Percentiles rank a stretch among this genome's conserved stretches.
Conservation (phyloP, 2,113 vertebrate species). For the Lophius piscatorius region DNA sequence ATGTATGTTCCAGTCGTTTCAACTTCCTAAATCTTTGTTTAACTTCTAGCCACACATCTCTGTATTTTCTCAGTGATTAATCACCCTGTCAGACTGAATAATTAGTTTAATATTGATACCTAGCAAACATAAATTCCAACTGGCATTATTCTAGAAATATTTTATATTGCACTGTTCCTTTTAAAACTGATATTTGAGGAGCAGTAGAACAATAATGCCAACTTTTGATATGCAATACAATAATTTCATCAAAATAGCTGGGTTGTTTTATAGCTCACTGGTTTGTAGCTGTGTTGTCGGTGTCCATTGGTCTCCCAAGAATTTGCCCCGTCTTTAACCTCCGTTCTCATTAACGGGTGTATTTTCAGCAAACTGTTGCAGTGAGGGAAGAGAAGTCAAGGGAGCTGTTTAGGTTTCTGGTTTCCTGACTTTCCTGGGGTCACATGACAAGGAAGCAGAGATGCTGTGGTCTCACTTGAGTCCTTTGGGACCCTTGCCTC, state of each 20-base stretch:
- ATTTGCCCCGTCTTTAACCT: slow-evolving; percentile 62
- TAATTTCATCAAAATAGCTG: not conserved
- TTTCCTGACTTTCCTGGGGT: slow-evolving; percentile 63
- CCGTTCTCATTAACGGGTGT: slow-evolving; percentile 56
- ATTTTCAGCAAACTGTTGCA: slow-evolving; percentile 53
- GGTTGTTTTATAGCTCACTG: not conserved
- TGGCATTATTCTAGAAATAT: not conserved
- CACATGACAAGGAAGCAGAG: slow-evolving; percentile 70
- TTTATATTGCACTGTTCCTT: not conserved
- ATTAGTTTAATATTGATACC: not conserved
- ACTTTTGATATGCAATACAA: not conserved
- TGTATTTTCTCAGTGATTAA: not conserved
- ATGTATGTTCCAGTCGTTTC: not conserved
- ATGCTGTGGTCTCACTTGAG: slow-evolving; percentile 46
- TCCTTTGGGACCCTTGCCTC: slow-evolving; percentile 65
- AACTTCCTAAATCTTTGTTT: not conserved
- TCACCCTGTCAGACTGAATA: not conserved
- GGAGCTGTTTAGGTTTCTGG: slow-evolving; percentile 58
- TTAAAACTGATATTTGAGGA: too few species aligned
- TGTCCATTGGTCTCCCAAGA: too few species aligned
- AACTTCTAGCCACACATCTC: not conserved
- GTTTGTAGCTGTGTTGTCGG: slow-evolving; percentile 3
- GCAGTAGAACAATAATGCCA: not conserved
- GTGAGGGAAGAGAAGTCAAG: slow-evolving; percentile 29
- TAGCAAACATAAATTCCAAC: too few species aligned